Base-by-base conservation (phyloP, 92 coral and sea anemone genomes). In the Actinostola sp. region DNA sequence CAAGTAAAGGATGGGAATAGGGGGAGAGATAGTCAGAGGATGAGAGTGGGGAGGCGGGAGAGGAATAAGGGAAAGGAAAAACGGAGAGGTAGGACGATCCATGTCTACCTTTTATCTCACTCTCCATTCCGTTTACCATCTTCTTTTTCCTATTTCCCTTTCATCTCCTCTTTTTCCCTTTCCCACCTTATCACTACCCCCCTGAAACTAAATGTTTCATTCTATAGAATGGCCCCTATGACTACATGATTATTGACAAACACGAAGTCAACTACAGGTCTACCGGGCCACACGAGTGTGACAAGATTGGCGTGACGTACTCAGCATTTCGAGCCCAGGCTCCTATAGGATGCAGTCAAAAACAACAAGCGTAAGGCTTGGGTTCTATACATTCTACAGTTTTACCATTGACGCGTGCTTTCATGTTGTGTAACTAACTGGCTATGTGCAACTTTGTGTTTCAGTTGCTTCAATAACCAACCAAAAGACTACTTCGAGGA, bases 261-360 rank as follows among this genome's bases (percentile, higher is more conserved):
- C 87, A 89, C 72, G 89, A 88, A 55, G 94, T 91, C 12, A 87
- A 81, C 51, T 78, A 87, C 78, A 92, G 79, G 54, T 72, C 89
- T 17, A 76, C 80, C 36, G 94, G 96, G 10, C 96, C 98, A 26
- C 89, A 90, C 55, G 73, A 87, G 45, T 94, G 98, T 42, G 97
- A 94, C 71, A 92, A 89, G 71, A 94, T 94, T 17, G 98, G 97
- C 10, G 98, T 94, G 25, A 86, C 94, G 16, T 94, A 76, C 70
- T 73, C 92, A 0, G 98, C 98, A 0, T 94, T 92, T 57, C 72
- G 94, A 38, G 88, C 77, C 60, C 98, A 94, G 44, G 90, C 88
- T 16, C 97, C 91, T 1, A 90, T 84, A 56, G 98, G 98, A n/a
- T 91, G 98, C 76, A 77, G 80, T 0, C 92, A 84, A 70, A 85